A percentile compares a stretch with the other conserved stretches of the same genome.
Evolutionary conservation across 1,140 invertebrate species (phyloP).

Genomic region (Drosophila burlai): DNA sequence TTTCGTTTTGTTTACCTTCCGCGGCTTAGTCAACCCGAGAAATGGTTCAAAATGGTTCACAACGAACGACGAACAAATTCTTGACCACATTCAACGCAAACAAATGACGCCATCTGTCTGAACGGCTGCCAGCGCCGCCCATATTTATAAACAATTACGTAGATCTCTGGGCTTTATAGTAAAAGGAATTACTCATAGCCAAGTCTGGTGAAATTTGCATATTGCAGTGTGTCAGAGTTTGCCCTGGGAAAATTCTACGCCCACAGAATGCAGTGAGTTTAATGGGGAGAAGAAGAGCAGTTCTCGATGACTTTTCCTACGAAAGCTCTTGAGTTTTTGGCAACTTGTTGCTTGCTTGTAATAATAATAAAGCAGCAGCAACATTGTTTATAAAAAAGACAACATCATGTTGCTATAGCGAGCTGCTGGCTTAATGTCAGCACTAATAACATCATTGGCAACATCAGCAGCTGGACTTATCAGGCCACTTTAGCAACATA

Average conservation of each 20-base stretch:
- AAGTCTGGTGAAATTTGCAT: slow-evolving; percentile 23
- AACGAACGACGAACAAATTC: slow-evolving; percentile 21
- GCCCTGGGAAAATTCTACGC: neutral
- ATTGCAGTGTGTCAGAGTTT: neutral
- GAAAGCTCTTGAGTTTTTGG: slow-evolving; percentile 41
- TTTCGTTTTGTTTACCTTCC: slow-evolving; percentile 39
- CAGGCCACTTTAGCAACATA: neutral
- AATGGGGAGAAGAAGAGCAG: neutral
- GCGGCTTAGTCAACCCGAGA: slow-evolving; percentile 44
- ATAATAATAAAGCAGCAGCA: neutral
- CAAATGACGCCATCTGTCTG: slow-evolving; percentile 67
- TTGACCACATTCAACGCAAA: slow-evolving; percentile 54
- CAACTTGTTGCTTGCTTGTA: slow-evolving; percentile 64
- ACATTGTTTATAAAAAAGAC: neutral
- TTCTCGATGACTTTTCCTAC: slow-evolving; percentile 3
- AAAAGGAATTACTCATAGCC: slow-evolving; percentile 18
- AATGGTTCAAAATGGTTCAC: slow-evolving; percentile 18
- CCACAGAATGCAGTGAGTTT: neutral
- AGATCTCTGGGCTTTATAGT: slow-evolving; percentile 18
- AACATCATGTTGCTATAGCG: neutral
- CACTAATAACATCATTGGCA: neutral
- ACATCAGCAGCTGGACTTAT: neutral
- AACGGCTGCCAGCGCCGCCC: slow-evolving; percentile 32
- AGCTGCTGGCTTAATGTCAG: neutral
- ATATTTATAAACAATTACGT: slow-evolving; percentile 70